phyloP scores from a whole-genome alignment of 2,888 invertebrate species.

The Neoascia interrupta region DNA sequence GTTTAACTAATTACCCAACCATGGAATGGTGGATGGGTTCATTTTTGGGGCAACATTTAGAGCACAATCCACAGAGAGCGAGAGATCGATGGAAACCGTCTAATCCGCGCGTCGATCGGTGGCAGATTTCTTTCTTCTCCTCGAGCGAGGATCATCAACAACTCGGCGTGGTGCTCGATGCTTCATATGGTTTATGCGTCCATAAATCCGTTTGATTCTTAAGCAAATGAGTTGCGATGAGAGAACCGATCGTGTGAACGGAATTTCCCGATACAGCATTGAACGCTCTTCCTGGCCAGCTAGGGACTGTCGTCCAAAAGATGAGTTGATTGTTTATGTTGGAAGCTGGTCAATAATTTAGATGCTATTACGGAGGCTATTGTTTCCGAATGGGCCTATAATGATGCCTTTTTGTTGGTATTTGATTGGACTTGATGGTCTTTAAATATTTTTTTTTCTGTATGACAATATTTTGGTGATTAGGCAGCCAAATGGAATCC shows the following conservation, averaged over 20 bases:
- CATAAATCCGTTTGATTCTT: constrained; percentile 47
- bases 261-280: constrained; percentile 16
- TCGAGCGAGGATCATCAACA: constrained; percentile 14
- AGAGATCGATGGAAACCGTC: too few species aligned
- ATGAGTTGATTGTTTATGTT: constrained; percentile 7
- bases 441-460: constrained; percentile 27
- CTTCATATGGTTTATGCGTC: constrained; percentile 24
- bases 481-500: constrained; percentile 33
- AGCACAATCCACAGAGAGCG: not conserved
- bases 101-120: constrained; percentile 15
- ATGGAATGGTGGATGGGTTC: constrained; percentile 2
- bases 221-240: constrained; percentile 52
- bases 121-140: constrained; percentile 12
- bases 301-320: not conserved
- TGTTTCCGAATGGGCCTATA: constrained; percentile 28
- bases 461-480: constrained; percentile 51
- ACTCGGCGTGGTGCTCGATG: constrained; percentile 1
- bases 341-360: constrained; percentile 45
- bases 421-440: constrained; percentile 54
- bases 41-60: constrained; percentile 7
- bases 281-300: constrained; percentile 5
- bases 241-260: constrained; percentile 43
- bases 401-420: constrained; percentile 38
- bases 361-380: constrained; percentile 18
- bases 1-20: constrained; percentile 32